Base-by-base conservation (phyloP, 2,888 invertebrate genomes). In the Pantelozetes paolii region DNA sequence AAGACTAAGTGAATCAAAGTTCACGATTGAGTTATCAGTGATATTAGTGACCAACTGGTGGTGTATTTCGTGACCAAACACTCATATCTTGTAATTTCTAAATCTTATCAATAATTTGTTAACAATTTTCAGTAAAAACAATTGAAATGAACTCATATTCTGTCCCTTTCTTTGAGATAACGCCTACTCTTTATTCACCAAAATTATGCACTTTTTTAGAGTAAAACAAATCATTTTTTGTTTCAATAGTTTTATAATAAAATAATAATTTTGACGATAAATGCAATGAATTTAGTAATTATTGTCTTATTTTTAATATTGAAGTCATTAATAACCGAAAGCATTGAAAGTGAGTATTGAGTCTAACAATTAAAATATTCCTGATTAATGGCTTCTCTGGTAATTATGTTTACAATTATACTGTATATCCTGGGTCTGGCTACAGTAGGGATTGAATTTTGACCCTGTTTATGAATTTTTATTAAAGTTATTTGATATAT, bases 261-360 rank as follows among this genome's bases (percentile, higher is more conserved):
- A n/a, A 40, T 40, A 13, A 40, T 45, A 45, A 45, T 2, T 20
- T 20, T 20, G n/a, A 28, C 26, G 6, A 30, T n/a, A 59, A 2
- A 8, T 23, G 30, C 8, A 13, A 59, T 59, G 59, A 59, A 20
- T 59, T 32, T 28, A 59, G 5, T 30, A 23, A 6, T 28, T 9
- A 59, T 59, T 23, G n/a, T 20, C 20, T 59, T 59, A 11, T 32
- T 59, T 30, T 59, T 59, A 59, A 59, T 59, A 9, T 59, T 59
- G 18, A 5, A n/a, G 13, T n/a, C 59, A 59, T 59, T 59, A 28
- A 59, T 59, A 59, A 59, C 28, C 18, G 28, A 28, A 59, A 59
- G 59, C 18, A 20, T 59, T 8, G 13, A 13, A 59, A 28, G 59
- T 59, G 32, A 59, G 59, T 59, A 59, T 1, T 59, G 50, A 20